Evolutionary conservation across 2,797 vertebrate species (phyloP).

Genomic region (Acanthis flammea): DNA sequence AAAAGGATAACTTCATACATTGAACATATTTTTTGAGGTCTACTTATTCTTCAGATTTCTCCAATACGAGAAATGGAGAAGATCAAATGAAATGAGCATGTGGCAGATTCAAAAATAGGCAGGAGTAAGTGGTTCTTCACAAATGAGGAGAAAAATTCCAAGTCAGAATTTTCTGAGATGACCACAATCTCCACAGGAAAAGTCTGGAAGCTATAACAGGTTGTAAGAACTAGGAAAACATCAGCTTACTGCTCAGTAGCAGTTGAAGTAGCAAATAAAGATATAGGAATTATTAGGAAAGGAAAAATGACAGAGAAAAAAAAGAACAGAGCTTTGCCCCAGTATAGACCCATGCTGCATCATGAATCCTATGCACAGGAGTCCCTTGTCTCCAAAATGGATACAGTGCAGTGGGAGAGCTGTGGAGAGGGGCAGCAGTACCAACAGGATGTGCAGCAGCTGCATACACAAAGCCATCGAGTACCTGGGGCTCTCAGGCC

Average conservation of each 20-base stretch:
- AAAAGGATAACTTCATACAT: not conserved
- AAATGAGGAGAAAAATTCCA: not conserved
- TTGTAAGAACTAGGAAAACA: not conserved
- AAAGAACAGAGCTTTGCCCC: not conserved
- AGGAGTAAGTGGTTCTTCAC: not conserved
- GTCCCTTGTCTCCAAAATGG: not conserved
- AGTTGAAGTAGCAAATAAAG: not conserved
- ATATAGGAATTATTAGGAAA: not conserved
- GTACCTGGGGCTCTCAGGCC: accelerated
- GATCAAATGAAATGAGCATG: not conserved
- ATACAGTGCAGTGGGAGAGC: not conserved
- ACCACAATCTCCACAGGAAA: not conserved
- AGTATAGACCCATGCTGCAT: not conserved
- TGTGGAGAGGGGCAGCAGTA: not conserved
- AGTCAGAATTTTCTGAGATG: not conserved
- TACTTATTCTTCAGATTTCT: not conserved
- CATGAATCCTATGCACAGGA: not conserved
- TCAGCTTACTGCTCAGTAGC: not conserved
- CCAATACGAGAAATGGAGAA: not conserved
- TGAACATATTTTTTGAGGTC: not conserved
- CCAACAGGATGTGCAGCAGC: accelerated
- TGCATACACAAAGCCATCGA: accelerated
- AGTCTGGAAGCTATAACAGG: not conserved
- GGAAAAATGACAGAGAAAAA: not conserved
- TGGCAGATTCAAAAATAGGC: not conserved